Percentiles rank a stretch among this genome's conserved stretches.
These are phyloP conservation scores for Calliopsis andreniformis DNA, from an alignment of 1,140 invertebrate genomes.

Conservation along the genomic window DNA sequence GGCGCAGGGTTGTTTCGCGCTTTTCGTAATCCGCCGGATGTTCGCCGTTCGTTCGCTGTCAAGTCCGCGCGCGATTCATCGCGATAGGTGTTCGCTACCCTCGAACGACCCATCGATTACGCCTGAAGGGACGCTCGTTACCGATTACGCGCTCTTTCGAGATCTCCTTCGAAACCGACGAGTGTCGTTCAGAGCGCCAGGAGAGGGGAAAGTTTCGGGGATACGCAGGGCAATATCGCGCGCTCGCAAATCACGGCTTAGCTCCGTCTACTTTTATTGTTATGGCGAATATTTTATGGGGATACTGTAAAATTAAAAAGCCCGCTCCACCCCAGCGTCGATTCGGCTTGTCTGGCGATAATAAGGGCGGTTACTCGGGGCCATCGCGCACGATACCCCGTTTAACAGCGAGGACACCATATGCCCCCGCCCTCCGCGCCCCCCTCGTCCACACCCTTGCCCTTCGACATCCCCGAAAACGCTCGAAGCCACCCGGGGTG, in stretches of 20 bases:
- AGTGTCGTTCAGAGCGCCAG: neutral
- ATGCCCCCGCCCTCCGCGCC: conserved; percentile 62
- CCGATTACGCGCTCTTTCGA: neutral
- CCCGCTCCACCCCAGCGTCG: conserved; percentile 62
- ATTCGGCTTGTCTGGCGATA: conserved; percentile 65
- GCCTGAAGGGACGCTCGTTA: conserved; percentile 15
- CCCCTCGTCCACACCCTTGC: conserved; percentile 5
- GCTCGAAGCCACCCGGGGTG: conserved; percentile 72
- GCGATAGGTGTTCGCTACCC: conserved; percentile 33
- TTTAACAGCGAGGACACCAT: conserved; percentile 65
- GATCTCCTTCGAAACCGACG: conserved; percentile 1
- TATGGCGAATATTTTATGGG: conserved; percentile 78
- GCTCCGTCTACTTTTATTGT: conserved; percentile 72
- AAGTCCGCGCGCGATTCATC: conserved; percentile 47
- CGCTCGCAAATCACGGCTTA: conserved; percentile 78
- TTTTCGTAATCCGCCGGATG: conserved; percentile 56
- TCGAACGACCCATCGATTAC: conserved; percentile 21
- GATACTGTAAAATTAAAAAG: conserved; percentile 81
- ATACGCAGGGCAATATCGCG: conserved; percentile 65
- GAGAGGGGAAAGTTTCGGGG: neutral
- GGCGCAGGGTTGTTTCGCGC: conserved; percentile 43
- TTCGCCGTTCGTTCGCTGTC: conserved; percentile 38
- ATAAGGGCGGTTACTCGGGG: conserved; percentile 70
- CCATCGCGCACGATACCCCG: conserved; percentile 34
- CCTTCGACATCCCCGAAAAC: conserved; percentile 41